These are phyloP conservation scores for Numida meleagris DNA, from an alignment of 2,113 vertebrate species.

Conservation along the genomic window DNA sequence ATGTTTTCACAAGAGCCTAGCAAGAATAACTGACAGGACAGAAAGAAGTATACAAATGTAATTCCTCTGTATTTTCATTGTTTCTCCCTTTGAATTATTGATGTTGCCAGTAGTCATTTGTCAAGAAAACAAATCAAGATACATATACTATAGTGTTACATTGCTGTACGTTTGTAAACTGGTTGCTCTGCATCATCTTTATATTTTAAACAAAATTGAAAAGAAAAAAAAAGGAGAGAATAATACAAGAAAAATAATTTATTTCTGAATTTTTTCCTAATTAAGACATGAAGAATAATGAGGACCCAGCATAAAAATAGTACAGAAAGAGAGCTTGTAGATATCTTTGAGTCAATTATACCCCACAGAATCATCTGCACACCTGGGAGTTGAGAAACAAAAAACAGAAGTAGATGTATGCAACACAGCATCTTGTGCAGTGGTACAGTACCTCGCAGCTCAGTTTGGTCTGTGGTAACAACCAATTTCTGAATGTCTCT, in stretches of 20 bases:
- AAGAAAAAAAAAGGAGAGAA: conserved; percentile 1
- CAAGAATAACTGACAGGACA: conserved; percentile 74
- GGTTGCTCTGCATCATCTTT: conserved; percentile 27
- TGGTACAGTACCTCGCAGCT: background rate
- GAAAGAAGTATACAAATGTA: conserved; percentile 69
- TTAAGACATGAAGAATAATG: background rate
- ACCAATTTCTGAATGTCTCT: conserved; percentile 43
- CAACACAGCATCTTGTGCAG: conserved; percentile 31
- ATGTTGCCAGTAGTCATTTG: conserved; percentile 78
- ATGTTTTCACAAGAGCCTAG: conserved; percentile 59
- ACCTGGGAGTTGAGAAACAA: conserved; percentile 16
- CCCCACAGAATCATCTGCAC: background rate
- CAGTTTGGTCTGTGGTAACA: conserved; percentile 39
- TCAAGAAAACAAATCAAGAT: conserved; percentile 77
- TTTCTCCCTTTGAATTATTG: conserved; percentile 81
- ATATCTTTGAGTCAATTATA: conserved; percentile 38
- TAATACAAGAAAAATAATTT: background rate
- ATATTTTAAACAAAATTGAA: conserved; percentile 26
- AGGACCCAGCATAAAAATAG: background rate
- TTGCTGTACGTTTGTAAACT: conserved; percentile 62
- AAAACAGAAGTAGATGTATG: background rate
- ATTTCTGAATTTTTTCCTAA: background rate
- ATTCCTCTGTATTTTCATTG: conserved; percentile 75
- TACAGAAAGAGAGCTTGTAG: background rate
- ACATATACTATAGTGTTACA: conserved; percentile 20